phyloP scores from a whole-genome alignment of 2,797 vertebrate species.

The Gobio occitaniae region DNA sequence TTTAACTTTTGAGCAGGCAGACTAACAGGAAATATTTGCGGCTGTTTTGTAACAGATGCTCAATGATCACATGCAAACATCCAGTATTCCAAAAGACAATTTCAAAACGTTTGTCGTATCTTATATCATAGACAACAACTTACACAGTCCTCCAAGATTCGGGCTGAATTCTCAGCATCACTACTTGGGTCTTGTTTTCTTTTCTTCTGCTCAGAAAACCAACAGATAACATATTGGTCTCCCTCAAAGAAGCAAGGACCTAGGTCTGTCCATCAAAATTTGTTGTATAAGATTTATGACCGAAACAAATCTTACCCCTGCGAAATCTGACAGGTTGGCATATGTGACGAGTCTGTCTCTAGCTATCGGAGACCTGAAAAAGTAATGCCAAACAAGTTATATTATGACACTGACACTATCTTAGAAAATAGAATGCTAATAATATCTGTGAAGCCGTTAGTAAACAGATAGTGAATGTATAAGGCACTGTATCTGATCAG shows the following conservation, averaged over 20 bases:
- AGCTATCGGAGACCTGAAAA: conserved; percentile 63
- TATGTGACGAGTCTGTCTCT: conserved; percentile 66
- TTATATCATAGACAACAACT: conserved; percentile 50
- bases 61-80: background rate
- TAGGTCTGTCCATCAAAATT: conserved; percentile 41
- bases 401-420: background rate
- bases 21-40: background rate
- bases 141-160: conserved; percentile 76
- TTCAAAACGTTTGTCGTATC: conserved; percentile 14
- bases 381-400: conserved; percentile 8
- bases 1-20: background rate
- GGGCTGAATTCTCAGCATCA: conserved; percentile 66
- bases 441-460: background rate
- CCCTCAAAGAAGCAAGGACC: conserved; percentile 36
- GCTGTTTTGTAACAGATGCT: conserved; percentile 18
- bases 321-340: conserved; percentile 71
- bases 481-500: background rate
- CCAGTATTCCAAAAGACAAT: conserved; percentile 6
- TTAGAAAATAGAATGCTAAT: background rate
- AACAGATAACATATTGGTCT: conserved; percentile 52
- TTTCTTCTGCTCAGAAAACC: conserved; percentile 78
- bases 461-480: background rate
- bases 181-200: conserved; percentile 79
- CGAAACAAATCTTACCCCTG: conserved; percentile 71
- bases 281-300: background rate